Conservation (phyloP, 2,797 vertebrate genomes). For the Glossophaga mutica region DNA sequence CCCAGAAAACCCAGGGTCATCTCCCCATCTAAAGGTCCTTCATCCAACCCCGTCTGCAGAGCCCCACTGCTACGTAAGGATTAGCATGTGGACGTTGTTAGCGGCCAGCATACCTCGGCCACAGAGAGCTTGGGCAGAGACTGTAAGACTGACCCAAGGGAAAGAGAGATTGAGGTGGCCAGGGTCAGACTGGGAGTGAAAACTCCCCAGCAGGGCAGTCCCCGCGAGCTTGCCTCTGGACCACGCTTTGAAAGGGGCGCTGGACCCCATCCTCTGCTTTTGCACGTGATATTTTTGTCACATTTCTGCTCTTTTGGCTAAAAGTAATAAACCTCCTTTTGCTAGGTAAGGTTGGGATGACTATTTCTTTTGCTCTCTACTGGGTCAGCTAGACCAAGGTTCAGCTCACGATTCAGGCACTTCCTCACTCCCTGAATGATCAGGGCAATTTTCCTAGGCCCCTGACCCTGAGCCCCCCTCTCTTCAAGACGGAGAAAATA, state of each 20-base stretch:
- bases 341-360: rapidly evolving
- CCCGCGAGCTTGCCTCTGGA: background rate
- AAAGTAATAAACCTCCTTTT: background rate
- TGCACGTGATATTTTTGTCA: rapidly evolving
- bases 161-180: background rate
- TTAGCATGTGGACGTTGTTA: too few relatives aligned
- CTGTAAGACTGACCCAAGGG: background rate
- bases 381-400: background rate
- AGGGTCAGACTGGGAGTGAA: too few relatives aligned
- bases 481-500: background rate
- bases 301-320: background rate
- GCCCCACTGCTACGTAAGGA: background rate
- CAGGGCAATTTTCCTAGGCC: background rate
- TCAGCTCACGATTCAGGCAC: background rate
- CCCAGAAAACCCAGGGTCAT: background rate
- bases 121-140: background rate
- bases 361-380: background rate
- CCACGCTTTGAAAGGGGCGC: background rate
- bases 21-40: background rate
- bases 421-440: background rate
- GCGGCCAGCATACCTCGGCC: background rate
- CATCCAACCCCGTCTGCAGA: background rate
- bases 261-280: background rate
- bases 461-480: background rate
- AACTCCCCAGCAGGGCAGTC: background rate